Evolutionary conservation across 1,140 invertebrate species (phyloP).

Genomic region (Mycetomoellerius zeteki): DNA sequence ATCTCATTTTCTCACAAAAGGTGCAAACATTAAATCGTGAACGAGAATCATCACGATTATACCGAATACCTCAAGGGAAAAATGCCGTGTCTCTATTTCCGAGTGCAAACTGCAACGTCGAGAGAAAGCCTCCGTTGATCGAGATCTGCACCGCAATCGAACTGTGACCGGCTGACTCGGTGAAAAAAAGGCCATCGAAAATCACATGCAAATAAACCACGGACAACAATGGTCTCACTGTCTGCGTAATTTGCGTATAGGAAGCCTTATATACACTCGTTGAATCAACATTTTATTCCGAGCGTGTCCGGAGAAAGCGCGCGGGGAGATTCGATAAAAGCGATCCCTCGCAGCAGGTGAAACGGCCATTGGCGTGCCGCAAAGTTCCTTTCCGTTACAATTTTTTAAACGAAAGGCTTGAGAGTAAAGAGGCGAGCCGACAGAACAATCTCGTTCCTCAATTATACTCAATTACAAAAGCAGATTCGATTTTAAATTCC

Average conservation of each 20-base stretch:
- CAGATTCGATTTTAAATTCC: not conserved
- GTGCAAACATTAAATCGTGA: not conserved
- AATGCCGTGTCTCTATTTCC: not conserved
- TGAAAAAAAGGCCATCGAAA: conserved; percentile 29
- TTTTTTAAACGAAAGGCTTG: not conserved
- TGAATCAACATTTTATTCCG: conserved; percentile 53
- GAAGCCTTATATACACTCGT: conserved; percentile 25
- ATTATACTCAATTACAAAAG: not conserved
- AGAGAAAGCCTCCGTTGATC: conserved; percentile 60
- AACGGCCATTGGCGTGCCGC: conserved; percentile 60
- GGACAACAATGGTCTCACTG: conserved; percentile 13
- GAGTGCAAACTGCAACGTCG: not conserved
- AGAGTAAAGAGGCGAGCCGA: not conserved
- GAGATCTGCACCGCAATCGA: conserved; percentile 30
- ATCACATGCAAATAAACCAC: conserved; percentile 42
- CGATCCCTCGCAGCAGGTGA: conserved; percentile 52
- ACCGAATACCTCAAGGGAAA: not conserved
- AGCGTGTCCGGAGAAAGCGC: conserved; percentile 59
- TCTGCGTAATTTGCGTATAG: conserved; percentile 40
- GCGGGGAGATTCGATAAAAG: conserved; percentile 35
- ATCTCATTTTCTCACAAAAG: conserved; percentile 9
- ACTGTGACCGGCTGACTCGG: conserved; percentile 11
- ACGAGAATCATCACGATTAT: not conserved
- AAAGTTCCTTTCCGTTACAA: not conserved
- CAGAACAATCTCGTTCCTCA: not conserved